A percentile compares a stretch with the other conserved stretches of the same genome.
phyloP scores from a whole-genome alignment of 2,888 invertebrate species.

The Eupeodes luniger region DNA sequence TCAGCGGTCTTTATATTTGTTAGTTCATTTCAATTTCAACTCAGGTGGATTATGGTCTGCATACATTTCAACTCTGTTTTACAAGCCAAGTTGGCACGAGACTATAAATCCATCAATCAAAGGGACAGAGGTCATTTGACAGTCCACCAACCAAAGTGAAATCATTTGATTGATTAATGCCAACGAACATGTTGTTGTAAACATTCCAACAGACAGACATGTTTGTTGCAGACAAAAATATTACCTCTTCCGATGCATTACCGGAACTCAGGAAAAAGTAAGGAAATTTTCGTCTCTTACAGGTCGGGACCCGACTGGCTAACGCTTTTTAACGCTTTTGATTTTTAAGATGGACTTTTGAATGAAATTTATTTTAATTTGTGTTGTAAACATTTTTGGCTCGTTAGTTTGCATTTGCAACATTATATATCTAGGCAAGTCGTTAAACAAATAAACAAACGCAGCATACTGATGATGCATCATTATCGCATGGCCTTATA shows the following conservation, averaged over 20 bases:
- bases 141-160: constrained; percentile 24
- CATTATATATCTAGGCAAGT: neutral
- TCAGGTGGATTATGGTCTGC: constrained; percentile 36
- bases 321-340: too few species aligned
- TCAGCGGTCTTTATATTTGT: neutral
- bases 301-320: too few species aligned
- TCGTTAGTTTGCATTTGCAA: too few species aligned
- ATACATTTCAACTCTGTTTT: neutral
- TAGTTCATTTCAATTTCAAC: constrained; percentile 43
- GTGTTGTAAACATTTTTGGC: too few species aligned
- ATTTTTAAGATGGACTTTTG: too few species aligned
- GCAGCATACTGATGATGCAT: neutral
- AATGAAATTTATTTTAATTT: too few species aligned
- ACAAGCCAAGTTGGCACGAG: constrained; percentile 22
- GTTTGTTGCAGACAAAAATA: neutral
- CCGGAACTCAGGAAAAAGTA: neutral
- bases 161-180: constrained; percentile 13
- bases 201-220: neutral
- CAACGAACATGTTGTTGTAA: neutral
- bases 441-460: neutral
- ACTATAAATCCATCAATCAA: constrained; percentile 39
- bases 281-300: neutral
- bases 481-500: neutral
- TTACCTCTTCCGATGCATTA: neutral
- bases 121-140: constrained; percentile 25